phyloP scores from a whole-genome alignment of 2,888 invertebrate genomes.

The Anoplius nigerrimus region DNA sequence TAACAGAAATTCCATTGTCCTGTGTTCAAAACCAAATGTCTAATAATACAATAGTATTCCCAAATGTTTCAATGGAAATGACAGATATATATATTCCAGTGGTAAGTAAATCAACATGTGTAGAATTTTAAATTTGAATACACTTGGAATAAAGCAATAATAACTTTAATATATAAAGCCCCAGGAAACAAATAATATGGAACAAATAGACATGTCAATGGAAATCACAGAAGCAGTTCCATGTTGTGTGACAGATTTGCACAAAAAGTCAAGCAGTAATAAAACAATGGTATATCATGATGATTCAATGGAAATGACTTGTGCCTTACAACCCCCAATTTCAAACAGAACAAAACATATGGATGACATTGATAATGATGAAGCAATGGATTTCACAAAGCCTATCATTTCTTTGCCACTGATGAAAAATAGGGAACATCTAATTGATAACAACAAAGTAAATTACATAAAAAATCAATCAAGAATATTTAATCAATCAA shows the following conservation, averaged over 20 bases:
- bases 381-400: slow-evolving; percentile 9
- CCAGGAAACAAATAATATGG: too few species aligned
- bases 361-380: background rate
- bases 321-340: slow-evolving; percentile 9
- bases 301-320: slow-evolving; percentile 41
- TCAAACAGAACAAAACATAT: background rate
- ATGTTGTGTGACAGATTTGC: too few species aligned
- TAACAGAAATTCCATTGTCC: background rate
- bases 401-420: background rate
- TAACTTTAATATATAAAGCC: too few species aligned
- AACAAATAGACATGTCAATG: slow-evolving; percentile 18
- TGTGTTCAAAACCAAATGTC: background rate
- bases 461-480: too few species aligned
- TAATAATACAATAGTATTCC: background rate
- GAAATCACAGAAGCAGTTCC: slow-evolving; percentile 27
- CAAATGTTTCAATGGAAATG: slow-evolving; percentile 28
- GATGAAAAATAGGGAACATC: too few species aligned
- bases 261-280: background rate
- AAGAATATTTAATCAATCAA: background rate
- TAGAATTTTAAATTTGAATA: too few species aligned
- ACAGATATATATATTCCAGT: background rate
- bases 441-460: too few species aligned
- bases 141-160: too few species aligned
- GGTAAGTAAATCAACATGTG: too few species aligned
- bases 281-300: slow-evolving; percentile 2